Percentiles rank a stretch among this genome's conserved stretches.
Conservation (phyloP, 2,797 vertebrate genomes). For the Sebastes ruberrimus region DNA sequence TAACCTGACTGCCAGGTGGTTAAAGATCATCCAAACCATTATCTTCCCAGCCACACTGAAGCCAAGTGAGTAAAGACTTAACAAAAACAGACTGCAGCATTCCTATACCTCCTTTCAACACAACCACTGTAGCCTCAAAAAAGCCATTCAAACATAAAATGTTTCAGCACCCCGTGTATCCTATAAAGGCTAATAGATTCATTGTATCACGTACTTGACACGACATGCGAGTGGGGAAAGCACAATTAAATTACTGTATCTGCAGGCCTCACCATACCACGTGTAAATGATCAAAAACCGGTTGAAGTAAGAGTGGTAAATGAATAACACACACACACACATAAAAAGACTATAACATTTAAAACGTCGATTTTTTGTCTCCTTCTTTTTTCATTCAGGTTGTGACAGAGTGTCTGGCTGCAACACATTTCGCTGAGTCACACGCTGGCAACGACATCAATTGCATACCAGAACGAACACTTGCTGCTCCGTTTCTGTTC, state of each 20-base stretch:
- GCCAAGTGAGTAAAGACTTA: conserved; percentile 11
- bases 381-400: conserved; percentile 11
- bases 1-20: conserved; percentile 23
- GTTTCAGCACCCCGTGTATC: background rate
- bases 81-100: conserved; percentile 43
- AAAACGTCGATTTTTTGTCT: background rate
- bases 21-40: conserved; percentile 21
- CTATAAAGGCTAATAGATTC: background rate
- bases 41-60: background rate
- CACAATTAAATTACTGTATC: background rate
- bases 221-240: background rate
- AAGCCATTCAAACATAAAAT: background rate
- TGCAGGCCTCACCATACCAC: background rate
- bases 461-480: conserved; percentile 52
- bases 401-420: conserved; percentile 32
- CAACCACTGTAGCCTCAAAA: background rate
- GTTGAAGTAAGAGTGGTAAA: background rate
- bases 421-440: conserved; percentile 49
- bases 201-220: background rate
- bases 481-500: conserved; percentile 43
- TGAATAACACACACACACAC: background rate
- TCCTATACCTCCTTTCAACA: conserved; percentile 28
- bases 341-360: background rate
- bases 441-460: conserved; percentile 60
- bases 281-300: background rate